A percentile compares a stretch with the other conserved stretches of the same genome.
Evolutionary conservation across 2,888 invertebrate species (phyloP).

Genomic region (Drosophila paucipuncta): DNA sequence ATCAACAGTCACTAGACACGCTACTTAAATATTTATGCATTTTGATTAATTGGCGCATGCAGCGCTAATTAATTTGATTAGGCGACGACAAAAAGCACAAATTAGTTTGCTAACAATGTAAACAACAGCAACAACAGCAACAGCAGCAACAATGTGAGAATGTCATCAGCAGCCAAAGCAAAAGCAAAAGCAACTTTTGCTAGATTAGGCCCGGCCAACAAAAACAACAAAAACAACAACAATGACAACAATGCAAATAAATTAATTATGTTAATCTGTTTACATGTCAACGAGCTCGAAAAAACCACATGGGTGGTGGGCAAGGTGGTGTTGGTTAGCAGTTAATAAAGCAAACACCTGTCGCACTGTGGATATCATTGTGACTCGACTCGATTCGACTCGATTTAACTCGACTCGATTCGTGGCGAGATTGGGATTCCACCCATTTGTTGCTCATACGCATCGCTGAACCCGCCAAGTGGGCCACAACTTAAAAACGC

Average conservation of each 20-base stretch:
- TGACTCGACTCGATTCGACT: neutral
- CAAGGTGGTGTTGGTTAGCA: conserved; percentile 12
- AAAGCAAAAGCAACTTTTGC: conserved; percentile 20
- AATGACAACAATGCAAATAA: conserved; percentile 64
- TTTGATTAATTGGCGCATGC: conserved; percentile 60
- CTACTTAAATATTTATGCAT: conserved; percentile 47
- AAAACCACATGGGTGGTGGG: conserved; percentile 17
- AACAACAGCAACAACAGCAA: conserved; percentile 11
- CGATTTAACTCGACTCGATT: neutral
- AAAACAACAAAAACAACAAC: conserved; percentile 35
- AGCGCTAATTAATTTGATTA: conserved; percentile 77
- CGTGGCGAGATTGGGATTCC: conserved; percentile 1
- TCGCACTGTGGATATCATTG: conserved; percentile 41
- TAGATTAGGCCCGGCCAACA: conserved; percentile 43
- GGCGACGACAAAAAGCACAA: conserved; percentile 62
- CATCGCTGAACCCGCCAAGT: conserved; percentile 50
- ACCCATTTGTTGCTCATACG: conserved; percentile 57
- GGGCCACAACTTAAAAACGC: conserved; percentile 46
- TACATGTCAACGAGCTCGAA: conserved; percentile 65
- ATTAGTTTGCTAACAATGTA: conserved; percentile 60
- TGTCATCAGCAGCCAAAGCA: conserved; percentile 36
- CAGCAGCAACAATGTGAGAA: conserved; percentile 17
- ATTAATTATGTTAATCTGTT: conserved; percentile 82
- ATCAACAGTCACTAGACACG: neutral
- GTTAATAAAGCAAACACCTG: conserved; percentile 77